Conservation (phyloP, 2,113 vertebrate species). For the Brachypteracias leptosomus region DNA sequence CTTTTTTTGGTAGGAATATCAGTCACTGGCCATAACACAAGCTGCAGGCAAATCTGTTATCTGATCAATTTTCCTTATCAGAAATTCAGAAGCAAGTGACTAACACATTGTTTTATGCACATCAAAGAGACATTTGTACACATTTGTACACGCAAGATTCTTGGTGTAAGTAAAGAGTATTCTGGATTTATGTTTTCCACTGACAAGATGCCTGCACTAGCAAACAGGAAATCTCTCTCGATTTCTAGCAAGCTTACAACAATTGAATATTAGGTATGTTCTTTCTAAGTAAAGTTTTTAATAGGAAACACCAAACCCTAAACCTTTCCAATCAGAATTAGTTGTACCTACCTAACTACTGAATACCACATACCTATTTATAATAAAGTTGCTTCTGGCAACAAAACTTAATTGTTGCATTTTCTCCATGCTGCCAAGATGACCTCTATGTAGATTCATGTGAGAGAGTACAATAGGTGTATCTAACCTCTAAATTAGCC, state of each 20-base stretch:
- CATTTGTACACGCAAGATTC: background rate
- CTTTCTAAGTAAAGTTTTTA: background rate
- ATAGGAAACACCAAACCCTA: background rate
- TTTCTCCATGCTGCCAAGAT: background rate
- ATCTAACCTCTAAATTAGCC: background rate
- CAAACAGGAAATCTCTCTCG: background rate
- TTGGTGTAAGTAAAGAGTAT: background rate
- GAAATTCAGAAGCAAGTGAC: background rate
- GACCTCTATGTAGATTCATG: background rate
- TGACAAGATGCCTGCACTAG: background rate
- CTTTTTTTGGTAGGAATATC: background rate
- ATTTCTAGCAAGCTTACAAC: background rate
- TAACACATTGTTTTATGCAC: background rate
- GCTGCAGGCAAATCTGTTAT: background rate
- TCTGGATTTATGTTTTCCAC: background rate
- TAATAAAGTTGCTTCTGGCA: background rate
- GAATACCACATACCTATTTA: background rate
- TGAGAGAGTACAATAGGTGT: background rate
- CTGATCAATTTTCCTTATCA: background rate
- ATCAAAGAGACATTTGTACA: background rate
- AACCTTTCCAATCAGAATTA: background rate
- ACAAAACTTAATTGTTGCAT: background rate
- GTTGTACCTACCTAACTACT: background rate
- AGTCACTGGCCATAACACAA: background rate
- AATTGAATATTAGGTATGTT: background rate